Conservation (phyloP, 2,113 vertebrate genomes). For the Hystrix cristata region DNA sequence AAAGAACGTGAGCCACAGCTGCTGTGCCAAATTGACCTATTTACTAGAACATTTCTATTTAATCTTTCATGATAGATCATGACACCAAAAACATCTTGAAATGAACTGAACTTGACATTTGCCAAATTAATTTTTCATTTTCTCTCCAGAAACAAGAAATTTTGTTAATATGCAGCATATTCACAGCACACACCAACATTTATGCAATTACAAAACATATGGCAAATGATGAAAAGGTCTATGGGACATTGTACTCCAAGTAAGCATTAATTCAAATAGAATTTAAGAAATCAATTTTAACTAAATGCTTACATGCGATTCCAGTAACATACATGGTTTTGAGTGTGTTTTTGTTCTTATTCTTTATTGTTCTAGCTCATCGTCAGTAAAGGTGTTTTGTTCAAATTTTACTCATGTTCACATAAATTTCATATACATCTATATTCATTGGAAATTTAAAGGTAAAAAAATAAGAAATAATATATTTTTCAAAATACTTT, state of each 20-base stretch:
- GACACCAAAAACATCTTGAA: constrained; percentile 74
- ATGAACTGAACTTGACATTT: constrained; percentile 79
- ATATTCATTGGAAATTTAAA: not conserved
- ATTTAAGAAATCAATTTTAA: not conserved
- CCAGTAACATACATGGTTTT: not conserved
- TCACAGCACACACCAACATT: constrained; percentile 73
- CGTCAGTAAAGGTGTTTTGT: not conserved
- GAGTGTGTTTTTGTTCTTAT: not conserved
- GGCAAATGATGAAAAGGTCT: constrained; percentile 64
- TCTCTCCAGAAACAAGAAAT: constrained; percentile 79
- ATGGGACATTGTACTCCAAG: constrained; percentile 54
- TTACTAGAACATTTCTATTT: constrained; percentile 76
- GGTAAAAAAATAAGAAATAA: not conserved
- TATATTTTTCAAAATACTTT: not conserved
- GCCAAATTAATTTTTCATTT: constrained; percentile 83
- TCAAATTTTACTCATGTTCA: not conserved
- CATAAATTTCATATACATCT: not conserved
- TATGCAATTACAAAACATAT: constrained; percentile 71
- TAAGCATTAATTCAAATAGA: constrained; percentile 51
- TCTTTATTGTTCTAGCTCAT: not conserved
- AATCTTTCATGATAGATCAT: constrained; percentile 79
- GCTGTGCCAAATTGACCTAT: constrained; percentile 69
- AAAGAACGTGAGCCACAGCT: constrained; percentile 65
- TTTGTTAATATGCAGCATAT: constrained; percentile 78
- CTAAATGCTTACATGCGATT: not conserved